Evolutionary conservation across 2,888 invertebrate species (phyloP).

Genomic region (Rhaphigaster nebulosa): DNA sequence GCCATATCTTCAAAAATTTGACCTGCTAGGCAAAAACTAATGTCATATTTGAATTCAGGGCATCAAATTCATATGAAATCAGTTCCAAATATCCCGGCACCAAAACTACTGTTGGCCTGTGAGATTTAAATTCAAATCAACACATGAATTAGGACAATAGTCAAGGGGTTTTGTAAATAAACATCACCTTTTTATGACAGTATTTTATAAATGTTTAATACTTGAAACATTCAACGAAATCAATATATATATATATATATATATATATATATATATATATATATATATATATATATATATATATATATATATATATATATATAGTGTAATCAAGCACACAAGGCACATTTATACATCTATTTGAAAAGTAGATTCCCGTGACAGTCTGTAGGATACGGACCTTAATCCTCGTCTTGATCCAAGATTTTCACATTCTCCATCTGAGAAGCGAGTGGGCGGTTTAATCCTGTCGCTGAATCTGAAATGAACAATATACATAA

Average conservation of each 20-base stretch:
- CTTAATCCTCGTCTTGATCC: conserved; percentile 14
- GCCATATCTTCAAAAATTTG: too few relatives aligned
- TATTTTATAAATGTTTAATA: conserved; percentile 1
- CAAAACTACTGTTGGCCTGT: too few relatives aligned
- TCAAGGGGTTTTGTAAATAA: not conserved
- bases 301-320: not conserved
- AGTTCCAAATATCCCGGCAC: too few relatives aligned
- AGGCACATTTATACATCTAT: conserved; percentile 77
- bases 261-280: not conserved
- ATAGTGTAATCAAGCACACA: conserved; percentile 33
- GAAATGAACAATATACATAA: conserved; percentile 51
- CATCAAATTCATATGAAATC: too few relatives aligned
- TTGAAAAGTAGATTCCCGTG: conserved; percentile 74
- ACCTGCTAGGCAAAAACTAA: too few relatives aligned
- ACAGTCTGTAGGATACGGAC: conserved; percentile 65
- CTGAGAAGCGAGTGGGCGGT: conserved; percentile 89
- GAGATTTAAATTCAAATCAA: too few relatives aligned
- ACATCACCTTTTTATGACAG: not conserved
- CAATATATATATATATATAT: not conserved
- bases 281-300: not conserved
- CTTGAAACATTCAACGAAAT: not conserved
- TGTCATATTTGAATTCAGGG: too few relatives aligned
- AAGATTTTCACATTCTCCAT: conserved; percentile 67
- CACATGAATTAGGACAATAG: too few relatives aligned
- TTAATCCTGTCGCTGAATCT: conserved; percentile 88